Conservation (phyloP, 53 echinoderm and acorn worm species). For the Holothuria scabra region DNA sequence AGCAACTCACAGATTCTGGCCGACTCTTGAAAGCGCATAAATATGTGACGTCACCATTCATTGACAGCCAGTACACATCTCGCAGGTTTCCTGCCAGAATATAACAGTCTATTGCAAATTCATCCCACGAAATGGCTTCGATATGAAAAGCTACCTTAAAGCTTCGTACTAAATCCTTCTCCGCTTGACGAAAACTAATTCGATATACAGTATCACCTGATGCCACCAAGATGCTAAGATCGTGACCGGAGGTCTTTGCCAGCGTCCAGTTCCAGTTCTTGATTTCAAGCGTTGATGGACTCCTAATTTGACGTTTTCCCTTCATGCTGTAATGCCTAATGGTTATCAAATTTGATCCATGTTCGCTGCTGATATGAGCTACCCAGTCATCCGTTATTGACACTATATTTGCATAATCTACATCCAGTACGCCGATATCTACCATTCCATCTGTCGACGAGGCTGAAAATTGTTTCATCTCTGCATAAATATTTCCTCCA, state of each 20-base stretch:
- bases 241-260: conserved; percentile 7
- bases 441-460: neutral
- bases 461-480: neutral
- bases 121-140: conserved; percentile 33
- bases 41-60: conserved; percentile 5
- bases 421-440: neutral
- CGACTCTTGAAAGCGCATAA: neutral
- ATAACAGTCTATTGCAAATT: conserved; percentile 32
- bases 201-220: conserved; percentile 1
- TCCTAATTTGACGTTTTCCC: neutral
- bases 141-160: conserved; percentile 3
- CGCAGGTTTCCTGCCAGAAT: conserved; percentile 6
- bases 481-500: neutral
- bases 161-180: neutral
- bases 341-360: neutral
- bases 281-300: neutral
- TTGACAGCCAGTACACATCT: conserved; percentile 23
- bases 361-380: conserved; percentile 19
- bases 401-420: conserved; percentile 34
- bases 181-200: conserved; percentile 12
- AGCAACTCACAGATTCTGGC: neutral
- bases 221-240: conserved; percentile 16
- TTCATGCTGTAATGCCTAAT: conserved; percentile 16
- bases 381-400: conserved; percentile 28
- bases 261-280: neutral